Base-by-base conservation (phyloP, 2,797 vertebrate species). In the Phalloptychus januarius region DNA sequence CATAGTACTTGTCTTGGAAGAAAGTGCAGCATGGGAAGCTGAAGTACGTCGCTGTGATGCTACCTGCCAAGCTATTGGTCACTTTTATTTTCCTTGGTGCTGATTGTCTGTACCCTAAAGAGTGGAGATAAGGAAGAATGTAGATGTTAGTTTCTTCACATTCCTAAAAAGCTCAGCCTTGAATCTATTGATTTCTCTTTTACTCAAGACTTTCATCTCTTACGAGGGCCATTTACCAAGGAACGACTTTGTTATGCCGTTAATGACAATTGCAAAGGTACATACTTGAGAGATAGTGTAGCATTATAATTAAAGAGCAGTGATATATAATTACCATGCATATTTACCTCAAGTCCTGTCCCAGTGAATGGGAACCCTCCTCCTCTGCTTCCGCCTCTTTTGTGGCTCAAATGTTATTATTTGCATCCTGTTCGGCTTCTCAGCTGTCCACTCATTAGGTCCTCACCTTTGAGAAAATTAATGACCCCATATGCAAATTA, bases 321-420 rank as follows among this genome's bases (percentile, higher is more conserved):
- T 96, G 96, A 97, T 97, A 96, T 97, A 97, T 98, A 98, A 99
- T 99, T 97, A 97, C 96, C 74, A 80, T 94, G 95, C 96, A 97
- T 98, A 97, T 98, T 98, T 98, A 98, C 96, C 92, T 93, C 88
- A 90, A 94, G 89, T 91, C 86, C 87, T 84, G 65, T 88, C 86
- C 83, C 77, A 36, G 80, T 91, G 91, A 94, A 93, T 89, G 85
- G 83, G 83, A 80, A 82, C 88, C 87, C 78, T 85, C 85, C 85
- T 78, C 85, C 85, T 85, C 89, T 78, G 84, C 83, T 86, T 77
- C 83, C 85, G 86, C 84, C 88, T 87, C 91, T 88, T 97, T 97
- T 99, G 96, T 98, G 95, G 94, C 94, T 95, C 96, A 97, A 96
- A 97, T 96, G 96, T 97, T 97, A 97, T 97, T 97, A 97, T 97